These are phyloP conservation scores for Acropora yongei DNA, from an alignment of 64 coral and sea anemone genomes.

Conservation along the genomic window DNA sequence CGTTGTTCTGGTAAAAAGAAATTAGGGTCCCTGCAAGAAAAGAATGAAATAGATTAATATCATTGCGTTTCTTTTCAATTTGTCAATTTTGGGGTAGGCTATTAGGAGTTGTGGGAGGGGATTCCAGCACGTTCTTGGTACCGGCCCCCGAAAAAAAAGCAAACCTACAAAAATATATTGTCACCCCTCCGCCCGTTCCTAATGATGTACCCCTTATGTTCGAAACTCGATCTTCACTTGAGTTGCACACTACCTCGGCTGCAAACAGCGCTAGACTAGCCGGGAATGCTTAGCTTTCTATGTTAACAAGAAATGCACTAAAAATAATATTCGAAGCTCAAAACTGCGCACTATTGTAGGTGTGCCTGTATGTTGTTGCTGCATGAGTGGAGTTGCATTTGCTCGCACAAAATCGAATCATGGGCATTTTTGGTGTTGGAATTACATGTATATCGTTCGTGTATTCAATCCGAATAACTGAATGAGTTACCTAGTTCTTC, in stretches of 20 bases:
- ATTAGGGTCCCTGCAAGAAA: constrained; percentile 47
- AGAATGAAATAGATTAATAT: constrained; percentile 29
- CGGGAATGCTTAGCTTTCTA: not conserved
- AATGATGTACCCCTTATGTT: constrained; percentile 1
- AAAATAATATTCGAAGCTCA: constrained; percentile 20
- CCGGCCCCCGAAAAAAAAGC: not conserved
- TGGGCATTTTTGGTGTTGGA: constrained; percentile 4
- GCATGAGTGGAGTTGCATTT: no score
- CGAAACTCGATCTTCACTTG: constrained; percentile 1
- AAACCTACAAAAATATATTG: constrained; percentile 4
- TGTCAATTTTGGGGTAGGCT: not conserved
- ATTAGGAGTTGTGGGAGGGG: not conserved
- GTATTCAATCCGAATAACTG: no score
- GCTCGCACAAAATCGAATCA: no score
- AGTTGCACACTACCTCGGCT: not conserved
- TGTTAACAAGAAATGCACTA: constrained; percentile 17
- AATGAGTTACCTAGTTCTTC: no score
- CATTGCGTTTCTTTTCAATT: constrained; percentile 13
- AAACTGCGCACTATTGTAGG: constrained; percentile 40
- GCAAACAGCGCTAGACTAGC: constrained; percentile 7
- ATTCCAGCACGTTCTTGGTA: not conserved
- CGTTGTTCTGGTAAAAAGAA: constrained; percentile 44
- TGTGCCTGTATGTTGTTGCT: constrained; percentile 42
- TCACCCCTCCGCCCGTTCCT: not conserved
- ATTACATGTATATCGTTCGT: no score